Evolutionary conservation across 1,140 invertebrate species (phyloP).

Genomic region (Caerostris darwini): DNA sequence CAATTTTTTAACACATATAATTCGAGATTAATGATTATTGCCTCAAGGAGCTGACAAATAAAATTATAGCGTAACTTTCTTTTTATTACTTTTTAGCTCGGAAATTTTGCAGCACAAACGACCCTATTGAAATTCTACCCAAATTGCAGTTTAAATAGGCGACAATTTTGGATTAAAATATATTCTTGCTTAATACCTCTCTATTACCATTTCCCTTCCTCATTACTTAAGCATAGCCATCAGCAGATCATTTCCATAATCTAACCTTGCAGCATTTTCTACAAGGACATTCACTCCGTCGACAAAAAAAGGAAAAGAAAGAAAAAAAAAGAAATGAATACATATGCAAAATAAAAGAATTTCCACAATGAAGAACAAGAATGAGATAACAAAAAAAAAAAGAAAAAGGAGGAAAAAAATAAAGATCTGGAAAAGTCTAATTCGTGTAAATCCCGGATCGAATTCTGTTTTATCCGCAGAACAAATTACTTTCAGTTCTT

Average conservation of each 20-base stretch:
- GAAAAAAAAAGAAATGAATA: background rate
- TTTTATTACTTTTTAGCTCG: too few species aligned
- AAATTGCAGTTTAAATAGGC: background rate
- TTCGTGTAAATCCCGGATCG: constrained; percentile 72
- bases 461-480: constrained; percentile 62
- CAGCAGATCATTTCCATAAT: background rate
- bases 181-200: background rate
- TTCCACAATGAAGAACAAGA: background rate
- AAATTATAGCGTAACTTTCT: too few species aligned
- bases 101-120: too few species aligned
- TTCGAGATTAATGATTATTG: too few species aligned
- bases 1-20: too few species aligned
- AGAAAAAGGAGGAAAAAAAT: too few species aligned
- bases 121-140: background rate
- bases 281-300: background rate
- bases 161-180: background rate
- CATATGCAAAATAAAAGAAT: background rate
- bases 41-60: too few species aligned
- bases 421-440: constrained; percentile 40
- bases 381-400: too few species aligned
- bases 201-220: background rate
- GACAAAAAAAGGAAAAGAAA: background rate
- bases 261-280: background rate
- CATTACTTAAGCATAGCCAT: background rate
- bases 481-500: constrained; percentile 67